Base-by-base conservation (phyloP, 2,797 vertebrate genomes). In the Hyperoplus lanceolatus region DNA sequence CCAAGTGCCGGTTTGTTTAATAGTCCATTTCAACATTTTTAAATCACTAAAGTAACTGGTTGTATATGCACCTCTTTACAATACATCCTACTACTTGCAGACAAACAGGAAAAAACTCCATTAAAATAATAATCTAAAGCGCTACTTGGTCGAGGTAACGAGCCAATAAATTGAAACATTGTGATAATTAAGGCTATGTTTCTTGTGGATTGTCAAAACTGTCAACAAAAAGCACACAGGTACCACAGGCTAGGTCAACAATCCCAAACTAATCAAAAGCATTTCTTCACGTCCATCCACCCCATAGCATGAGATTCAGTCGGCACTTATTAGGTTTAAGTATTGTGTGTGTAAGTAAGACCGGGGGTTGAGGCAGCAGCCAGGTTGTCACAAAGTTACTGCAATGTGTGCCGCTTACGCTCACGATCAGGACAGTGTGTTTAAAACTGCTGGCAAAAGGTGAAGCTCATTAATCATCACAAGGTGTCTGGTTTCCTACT, bases 381-480 rank as follows among this genome's bases (percentile, higher is more conserved):
- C 56, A 41, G 53, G 55, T 69, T 43, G 72, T 79, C 76, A 80
- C 62, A 51, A 59, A 73, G 63, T 59, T 67, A 59, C 56, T 61
- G 5, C 61, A 79, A 59, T 70, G 69, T 73, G 73, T 45, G 50
- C 39, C 3, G 0, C 72, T 57, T 63, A 45, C 51, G 56, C 70
- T 76, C 29, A 9, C 39, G 56, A 77, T 70, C 59, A 71, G 70
- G 78, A 80, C 60, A 43, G 56, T 59, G 71, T 15, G 60, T 75
- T 80, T 68, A 67, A 84, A 86, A 79, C 67, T 59, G 61, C 73
- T 86, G 86, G 81, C 77, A 74, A 39, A 57, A 76, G 45, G 72
- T 51, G 65, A 36, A 59, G 66, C 75, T 89, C 85, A 84, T 88
- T 89, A 81, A 90, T 89, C 89, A 85, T 77, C 75, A 61, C 74